phyloP scores from a whole-genome alignment of 2,888 invertebrate species.

The Disparrhopalites patrizii region DNA sequence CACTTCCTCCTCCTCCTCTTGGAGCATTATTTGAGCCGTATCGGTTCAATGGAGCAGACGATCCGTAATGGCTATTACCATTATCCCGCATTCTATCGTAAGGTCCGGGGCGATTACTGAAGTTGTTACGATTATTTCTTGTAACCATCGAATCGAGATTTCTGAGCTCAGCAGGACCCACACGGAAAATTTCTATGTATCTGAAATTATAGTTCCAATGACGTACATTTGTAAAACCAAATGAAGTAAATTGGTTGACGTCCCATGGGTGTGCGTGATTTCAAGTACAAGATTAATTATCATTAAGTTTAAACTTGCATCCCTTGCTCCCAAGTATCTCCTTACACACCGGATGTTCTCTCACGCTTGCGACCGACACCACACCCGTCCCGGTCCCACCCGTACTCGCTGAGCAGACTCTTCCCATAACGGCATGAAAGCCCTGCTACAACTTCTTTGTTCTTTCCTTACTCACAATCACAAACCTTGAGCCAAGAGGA shows the following conservation, averaged over 20 bases:
- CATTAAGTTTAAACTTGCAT: too few species aligned
- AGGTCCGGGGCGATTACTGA: conserved; percentile 32
- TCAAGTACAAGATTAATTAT: too few species aligned
- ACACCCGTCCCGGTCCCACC: conserved; percentile 26
- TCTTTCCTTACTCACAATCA: background rate
- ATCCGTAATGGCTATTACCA: conserved; percentile 1
- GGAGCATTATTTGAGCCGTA: conserved; percentile 24
- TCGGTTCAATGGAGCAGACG: conserved; percentile 25
- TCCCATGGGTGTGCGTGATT: too few species aligned
- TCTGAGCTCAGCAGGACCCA: conserved; percentile 42
- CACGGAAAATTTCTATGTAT: conserved; percentile 46
- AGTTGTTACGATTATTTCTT: conserved; percentile 26
- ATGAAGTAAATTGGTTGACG: too few species aligned
- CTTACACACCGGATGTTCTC: too few species aligned
- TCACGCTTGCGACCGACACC: background rate
- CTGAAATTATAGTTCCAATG: conserved; percentile 34
- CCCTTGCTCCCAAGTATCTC: background rate
- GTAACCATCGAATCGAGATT: conserved; percentile 35
- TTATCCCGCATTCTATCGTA: conserved; percentile 38
- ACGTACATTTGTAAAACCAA: too few species aligned
- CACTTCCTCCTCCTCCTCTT: conserved; percentile 17
- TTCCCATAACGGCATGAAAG: conserved; percentile 13
- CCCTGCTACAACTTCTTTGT: conserved; percentile 25
- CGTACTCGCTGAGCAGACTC: conserved; percentile 16
- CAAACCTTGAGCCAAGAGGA: too few species aligned